phyloP scores from a whole-genome alignment of 2,888 invertebrate species.

The Hemithea aestivaria region DNA sequence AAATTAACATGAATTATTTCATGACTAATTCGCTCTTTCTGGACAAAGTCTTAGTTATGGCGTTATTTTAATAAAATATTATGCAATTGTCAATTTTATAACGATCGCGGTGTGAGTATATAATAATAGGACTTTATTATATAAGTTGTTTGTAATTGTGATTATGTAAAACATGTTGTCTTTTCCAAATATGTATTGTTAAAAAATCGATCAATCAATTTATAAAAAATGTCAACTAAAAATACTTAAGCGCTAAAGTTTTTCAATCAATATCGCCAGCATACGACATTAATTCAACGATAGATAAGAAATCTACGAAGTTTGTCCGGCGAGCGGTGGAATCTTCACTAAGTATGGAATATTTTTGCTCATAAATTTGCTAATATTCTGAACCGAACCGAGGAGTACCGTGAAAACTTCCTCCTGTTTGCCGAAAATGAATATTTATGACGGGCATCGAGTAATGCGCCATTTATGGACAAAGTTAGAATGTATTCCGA shows the following conservation, averaged over 20 bases:
- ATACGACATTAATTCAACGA: conserved; percentile 20
- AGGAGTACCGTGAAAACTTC: conserved; percentile 66
- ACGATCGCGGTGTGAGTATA: too few relatives aligned
- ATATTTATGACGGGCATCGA: conserved; percentile 73
- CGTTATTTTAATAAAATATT: too few relatives aligned
- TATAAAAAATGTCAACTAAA: too few relatives aligned
- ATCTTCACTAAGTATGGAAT: conserved; percentile 40
- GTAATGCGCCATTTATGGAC: conserved; percentile 73
- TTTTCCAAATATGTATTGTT: too few relatives aligned
- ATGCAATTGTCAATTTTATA: too few relatives aligned
- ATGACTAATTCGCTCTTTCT: too few relatives aligned
- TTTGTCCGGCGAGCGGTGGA: conserved; percentile 17
- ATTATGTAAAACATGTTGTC: too few relatives aligned
- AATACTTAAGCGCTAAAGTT: conserved; percentile 12
- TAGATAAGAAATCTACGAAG: conserved; percentile 24
- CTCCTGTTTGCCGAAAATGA: conserved; percentile 70
- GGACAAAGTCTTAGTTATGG: too few relatives aligned
- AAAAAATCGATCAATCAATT: too few relatives aligned
- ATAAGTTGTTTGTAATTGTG: too few relatives aligned
- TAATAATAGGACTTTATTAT: too few relatives aligned
- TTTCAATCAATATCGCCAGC: conserved; percentile 17
- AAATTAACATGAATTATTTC: too few relatives aligned
- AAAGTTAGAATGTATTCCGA: conserved; percentile 67
- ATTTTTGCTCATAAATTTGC: conserved; percentile 73
- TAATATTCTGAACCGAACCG: conserved; percentile 61